Percentiles rank a stretch among this genome's conserved stretches.
These are phyloP conservation scores for Atrichornis clamosus DNA, from an alignment of 2,113 vertebrate genomes.

Conservation along the genomic window DNA sequence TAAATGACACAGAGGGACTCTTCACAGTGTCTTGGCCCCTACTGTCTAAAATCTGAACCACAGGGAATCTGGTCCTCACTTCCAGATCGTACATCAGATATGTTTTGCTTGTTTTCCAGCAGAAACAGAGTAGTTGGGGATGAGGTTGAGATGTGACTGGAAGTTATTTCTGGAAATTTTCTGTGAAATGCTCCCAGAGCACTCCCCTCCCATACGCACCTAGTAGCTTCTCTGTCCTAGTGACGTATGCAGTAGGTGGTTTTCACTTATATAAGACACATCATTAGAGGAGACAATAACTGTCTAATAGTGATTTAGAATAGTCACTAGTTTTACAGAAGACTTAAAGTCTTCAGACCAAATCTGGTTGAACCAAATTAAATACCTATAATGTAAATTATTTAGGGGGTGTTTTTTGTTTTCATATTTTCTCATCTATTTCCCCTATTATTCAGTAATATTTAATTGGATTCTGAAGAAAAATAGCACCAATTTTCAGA, in stretches of 20 bases:
- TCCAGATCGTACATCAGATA: background rate
- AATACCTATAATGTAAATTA: background rate
- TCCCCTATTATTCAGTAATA: background rate
- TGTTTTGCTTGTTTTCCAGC: background rate
- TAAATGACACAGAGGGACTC: background rate
- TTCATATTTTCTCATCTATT: background rate
- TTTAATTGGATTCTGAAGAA: background rate
- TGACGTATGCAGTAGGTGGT: background rate
- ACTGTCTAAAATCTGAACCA: background rate
- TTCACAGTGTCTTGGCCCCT: background rate
- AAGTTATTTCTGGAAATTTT: background rate
- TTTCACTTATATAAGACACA: background rate
- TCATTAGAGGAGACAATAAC: background rate
- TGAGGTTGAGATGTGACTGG: background rate
- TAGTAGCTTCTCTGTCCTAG: background rate
- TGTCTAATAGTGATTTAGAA: background rate
- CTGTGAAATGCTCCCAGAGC: background rate
- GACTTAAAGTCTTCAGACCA: background rate
- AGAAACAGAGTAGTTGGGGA: background rate
- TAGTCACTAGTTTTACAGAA: background rate
- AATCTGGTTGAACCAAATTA: background rate
- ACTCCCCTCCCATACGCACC: accelerated
- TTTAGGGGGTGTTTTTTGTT: background rate
- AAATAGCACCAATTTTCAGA: background rate
- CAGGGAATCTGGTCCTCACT: background rate